Percentiles rank a stretch among this genome's conserved stretches.
These are phyloP conservation scores for Pseudotriccus pelzelni DNA, from an alignment of 2,797 vertebrate species.

Conservation along the genomic window DNA sequence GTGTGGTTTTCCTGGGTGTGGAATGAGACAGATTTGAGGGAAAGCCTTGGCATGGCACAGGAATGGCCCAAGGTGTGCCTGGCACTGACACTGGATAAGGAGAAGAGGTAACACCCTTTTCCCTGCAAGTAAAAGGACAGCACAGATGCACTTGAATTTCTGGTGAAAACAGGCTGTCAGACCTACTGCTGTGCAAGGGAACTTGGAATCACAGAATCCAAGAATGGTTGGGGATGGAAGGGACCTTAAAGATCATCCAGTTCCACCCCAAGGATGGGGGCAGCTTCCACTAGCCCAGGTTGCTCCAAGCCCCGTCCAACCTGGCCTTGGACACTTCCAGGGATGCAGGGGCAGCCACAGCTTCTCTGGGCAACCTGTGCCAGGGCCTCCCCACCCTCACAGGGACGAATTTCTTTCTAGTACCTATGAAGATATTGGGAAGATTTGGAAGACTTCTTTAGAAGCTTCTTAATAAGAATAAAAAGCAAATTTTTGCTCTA, in stretches of 20 bases:
- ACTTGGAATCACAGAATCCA: neutral
- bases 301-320: neutral
- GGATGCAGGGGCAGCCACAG: neutral
- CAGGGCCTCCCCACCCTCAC: neutral
- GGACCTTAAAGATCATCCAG: neutral
- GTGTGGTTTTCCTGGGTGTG: neutral
- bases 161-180: neutral
- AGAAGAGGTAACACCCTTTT: neutral
- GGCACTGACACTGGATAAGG: neutral
- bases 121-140: neutral
- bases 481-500: neutral
- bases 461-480: neutral
- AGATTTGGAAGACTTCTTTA: neutral
- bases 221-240: neutral
- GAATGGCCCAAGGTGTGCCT: neutral
- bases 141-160: rapidly evolving
- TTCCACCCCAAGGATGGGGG: neutral
- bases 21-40: neutral
- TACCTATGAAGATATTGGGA: neutral
- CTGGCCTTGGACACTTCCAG: neutral
- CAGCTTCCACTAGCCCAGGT: neutral
- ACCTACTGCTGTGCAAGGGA: neutral
- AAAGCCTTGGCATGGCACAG: neutral
- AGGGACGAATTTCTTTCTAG: too few species aligned
- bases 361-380: neutral